These are phyloP conservation scores for Chrysemys picta DNA, from an alignment of 2,113 vertebrate genomes.

Conservation along the genomic window DNA sequence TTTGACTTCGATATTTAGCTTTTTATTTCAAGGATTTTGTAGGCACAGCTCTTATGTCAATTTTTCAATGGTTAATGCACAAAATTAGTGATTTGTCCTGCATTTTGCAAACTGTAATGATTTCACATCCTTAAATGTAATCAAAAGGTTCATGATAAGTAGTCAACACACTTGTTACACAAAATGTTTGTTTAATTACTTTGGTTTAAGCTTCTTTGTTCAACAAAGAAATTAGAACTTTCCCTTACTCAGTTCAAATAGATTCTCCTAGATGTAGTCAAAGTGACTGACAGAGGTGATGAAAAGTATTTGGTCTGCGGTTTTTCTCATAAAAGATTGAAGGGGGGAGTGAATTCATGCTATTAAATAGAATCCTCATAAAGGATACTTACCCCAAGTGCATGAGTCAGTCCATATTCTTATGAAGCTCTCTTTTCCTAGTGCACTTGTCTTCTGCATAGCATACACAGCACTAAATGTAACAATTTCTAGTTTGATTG, in stretches of 20 bases:
- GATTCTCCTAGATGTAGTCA: conserved; percentile 35
- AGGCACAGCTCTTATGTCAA: background rate
- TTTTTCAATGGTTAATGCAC: background rate
- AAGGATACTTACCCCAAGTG: background rate
- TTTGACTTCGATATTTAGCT: background rate
- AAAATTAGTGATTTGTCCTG: background rate
- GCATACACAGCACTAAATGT: background rate
- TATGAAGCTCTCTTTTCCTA: background rate
- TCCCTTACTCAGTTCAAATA: background rate
- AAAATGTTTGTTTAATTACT: background rate
- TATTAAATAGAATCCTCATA: conserved; percentile 11
- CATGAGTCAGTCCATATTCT: background rate
- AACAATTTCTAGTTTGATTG: background rate
- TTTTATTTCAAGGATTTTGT: background rate
- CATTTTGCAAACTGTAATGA: background rate
- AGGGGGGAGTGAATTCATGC: conserved; percentile 31
- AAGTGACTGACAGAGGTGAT: conserved; percentile 35
- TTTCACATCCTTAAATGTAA: background rate
- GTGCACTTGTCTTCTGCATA: background rate
- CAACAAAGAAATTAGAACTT: background rate
- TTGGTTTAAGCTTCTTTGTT: background rate
- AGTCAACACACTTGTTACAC: background rate
- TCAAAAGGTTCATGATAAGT: background rate
- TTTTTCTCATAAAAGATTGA: conserved; percentile 47
- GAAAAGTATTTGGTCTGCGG: conserved; percentile 36